Evolutionary conservation across 1,140 invertebrate genomes (phyloP).

Genomic region (Temnothorax longispinosus): DNA sequence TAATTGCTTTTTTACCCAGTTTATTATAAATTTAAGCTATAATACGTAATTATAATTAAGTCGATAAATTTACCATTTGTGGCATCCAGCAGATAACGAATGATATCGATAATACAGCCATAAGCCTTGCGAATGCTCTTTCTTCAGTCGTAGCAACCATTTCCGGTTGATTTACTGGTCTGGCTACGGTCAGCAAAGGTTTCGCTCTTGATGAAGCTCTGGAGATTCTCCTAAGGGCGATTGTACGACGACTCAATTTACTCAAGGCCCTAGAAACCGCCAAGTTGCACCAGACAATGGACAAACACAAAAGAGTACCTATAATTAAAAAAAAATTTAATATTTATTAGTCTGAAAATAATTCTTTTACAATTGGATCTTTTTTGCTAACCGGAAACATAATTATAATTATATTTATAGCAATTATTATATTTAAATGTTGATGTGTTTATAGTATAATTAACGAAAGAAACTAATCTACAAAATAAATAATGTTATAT

Average conservation of each 20-base stretch:
- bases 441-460: not conserved
- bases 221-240: constrained; percentile 82
- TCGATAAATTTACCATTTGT: constrained; percentile 90
- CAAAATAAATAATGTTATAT: not conserved
- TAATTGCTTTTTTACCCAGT: not conserved
- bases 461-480: not conserved
- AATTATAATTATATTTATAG: not conserved
- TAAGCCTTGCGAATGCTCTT: constrained; percentile 93
- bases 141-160: constrained; percentile 90
- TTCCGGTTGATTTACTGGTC: constrained; percentile 73
- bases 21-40: not conserved
- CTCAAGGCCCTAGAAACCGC: constrained; percentile 92
- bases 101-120: constrained; percentile 92
- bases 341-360: not conserved
- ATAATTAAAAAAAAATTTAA: constrained; percentile 48
- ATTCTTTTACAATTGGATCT: not conserved
- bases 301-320: constrained; percentile 91
- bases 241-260: constrained; percentile 86
- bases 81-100: constrained; percentile 95
- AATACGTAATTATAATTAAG: constrained; percentile 20
- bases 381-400: not conserved
- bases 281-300: constrained; percentile 93
- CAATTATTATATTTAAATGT: not conserved
- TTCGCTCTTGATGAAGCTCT: constrained; percentile 80
- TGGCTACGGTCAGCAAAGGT: constrained; percentile 78